phyloP scores from a whole-genome alignment of 1,140 invertebrate genomes.

The Pteromalus puparum region DNA sequence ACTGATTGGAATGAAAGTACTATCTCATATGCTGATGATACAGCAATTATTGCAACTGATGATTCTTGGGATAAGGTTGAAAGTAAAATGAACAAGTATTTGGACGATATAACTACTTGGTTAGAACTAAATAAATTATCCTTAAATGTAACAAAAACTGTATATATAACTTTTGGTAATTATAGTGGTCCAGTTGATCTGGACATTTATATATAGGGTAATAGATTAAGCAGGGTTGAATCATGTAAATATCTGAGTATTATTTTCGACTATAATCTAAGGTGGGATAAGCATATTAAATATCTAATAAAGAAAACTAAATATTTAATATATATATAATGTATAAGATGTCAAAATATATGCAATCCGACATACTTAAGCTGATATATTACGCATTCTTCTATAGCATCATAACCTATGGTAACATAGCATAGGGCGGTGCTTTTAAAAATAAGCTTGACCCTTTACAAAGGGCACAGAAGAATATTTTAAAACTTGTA shows the following conservation, averaged over 20 bases:
- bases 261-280: not conserved
- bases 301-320: not conserved
- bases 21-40: conserved; percentile 45
- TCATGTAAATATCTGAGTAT: not conserved
- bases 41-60: not conserved
- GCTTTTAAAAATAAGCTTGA: too few relatives aligned
- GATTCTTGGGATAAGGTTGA: not conserved
- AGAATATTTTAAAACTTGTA: too few relatives aligned
- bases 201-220: not conserved
- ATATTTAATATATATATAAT: not conserved
- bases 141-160: too few relatives aligned
- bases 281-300: not conserved
- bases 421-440: too few relatives aligned
- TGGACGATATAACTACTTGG: not conserved
- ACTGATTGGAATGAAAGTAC: not conserved
- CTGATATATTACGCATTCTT: too few relatives aligned
- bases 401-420: too few relatives aligned
- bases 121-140: not conserved
- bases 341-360: too few relatives aligned
- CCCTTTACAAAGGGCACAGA: too few relatives aligned
- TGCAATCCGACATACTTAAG: too few relatives aligned
- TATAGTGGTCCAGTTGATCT: not conserved
- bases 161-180: not conserved
- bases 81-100: not conserved
- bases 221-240: not conserved